Evolutionary conservation across 2,113 vertebrate species (phyloP).

Genomic region (Tiliqua scincoides): DNA sequence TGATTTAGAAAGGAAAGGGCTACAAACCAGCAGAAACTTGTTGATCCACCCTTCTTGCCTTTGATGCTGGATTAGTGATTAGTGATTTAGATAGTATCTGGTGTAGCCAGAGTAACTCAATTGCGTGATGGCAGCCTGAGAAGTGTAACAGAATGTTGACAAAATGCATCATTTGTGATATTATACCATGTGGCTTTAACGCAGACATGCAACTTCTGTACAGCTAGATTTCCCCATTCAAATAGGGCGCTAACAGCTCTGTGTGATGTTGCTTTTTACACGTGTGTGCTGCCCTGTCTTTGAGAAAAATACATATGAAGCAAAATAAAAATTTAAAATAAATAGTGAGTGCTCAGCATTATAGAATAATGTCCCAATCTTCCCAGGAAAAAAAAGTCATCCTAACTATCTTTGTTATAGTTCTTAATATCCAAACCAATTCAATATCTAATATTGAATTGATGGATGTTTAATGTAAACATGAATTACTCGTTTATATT

Average conservation of each 20-base stretch:
- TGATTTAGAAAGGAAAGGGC: background rate
- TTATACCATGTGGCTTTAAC: background rate
- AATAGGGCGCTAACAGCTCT: background rate
- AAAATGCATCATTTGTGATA: background rate
- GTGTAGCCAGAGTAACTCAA: slow-evolving; percentile 18
- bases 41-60: background rate
- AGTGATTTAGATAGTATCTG: background rate
- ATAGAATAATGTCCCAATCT: background rate
- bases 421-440: slow-evolving; percentile 7
- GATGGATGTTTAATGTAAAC: slow-evolving; percentile 13
- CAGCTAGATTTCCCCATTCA: background rate
- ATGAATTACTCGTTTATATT: slow-evolving; percentile 5
- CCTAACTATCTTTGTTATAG: slow-evolving; percentile 21
- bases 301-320: background rate
- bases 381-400: too few species aligned
- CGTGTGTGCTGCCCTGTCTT: background rate
- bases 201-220: background rate
- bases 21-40: background rate
- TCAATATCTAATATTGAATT: background rate
- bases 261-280: background rate
- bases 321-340: background rate
- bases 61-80: slow-evolving; percentile 3
- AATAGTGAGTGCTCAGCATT: background rate
- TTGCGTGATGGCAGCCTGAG: accelerated
- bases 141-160: background rate